phyloP scores from a whole-genome alignment of 2,888 invertebrate species.

The Archips crataeganus region DNA sequence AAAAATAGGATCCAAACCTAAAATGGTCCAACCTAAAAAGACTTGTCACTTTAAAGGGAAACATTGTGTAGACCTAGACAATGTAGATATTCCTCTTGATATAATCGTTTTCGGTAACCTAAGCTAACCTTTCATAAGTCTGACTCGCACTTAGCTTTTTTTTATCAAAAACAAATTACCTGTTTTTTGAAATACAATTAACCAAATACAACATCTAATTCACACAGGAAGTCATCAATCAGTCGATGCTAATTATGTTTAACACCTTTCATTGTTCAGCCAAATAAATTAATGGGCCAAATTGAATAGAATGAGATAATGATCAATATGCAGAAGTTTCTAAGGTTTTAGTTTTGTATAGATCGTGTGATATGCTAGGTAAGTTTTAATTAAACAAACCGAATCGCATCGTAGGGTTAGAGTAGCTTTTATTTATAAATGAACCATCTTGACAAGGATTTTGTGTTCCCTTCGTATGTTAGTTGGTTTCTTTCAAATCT shows the following conservation, averaged over 20 bases:
- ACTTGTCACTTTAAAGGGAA: too few relatives aligned
- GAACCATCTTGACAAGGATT: too few relatives aligned
- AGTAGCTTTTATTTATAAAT: too few relatives aligned
- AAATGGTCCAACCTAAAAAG: too few relatives aligned
- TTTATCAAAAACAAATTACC: neutral
- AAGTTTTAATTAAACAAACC: neutral
- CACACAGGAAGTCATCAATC: conserved; percentile 41
- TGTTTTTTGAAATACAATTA: neutral
- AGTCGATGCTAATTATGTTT: conserved; percentile 40
- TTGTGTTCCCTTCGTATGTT: too few relatives aligned
- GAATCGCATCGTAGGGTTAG: neutral
- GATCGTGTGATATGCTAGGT: neutral
- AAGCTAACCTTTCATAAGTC: too few relatives aligned
- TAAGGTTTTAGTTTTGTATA: neutral
- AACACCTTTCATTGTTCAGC: conserved; percentile 36
- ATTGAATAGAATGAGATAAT: conserved; percentile 17
- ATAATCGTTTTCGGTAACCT: too few relatives aligned
- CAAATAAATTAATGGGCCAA: conserved; percentile 6
- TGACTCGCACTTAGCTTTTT: too few relatives aligned
- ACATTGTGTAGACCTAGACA: too few relatives aligned
- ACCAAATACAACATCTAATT: conserved; percentile 20
- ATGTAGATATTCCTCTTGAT: too few relatives aligned
- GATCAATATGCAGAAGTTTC: neutral
- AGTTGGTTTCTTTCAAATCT: too few relatives aligned
- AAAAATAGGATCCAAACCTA: too few relatives aligned